Base-by-base conservation (phyloP, 2,113 vertebrate species). In the Scalopus aquaticus region DNA sequence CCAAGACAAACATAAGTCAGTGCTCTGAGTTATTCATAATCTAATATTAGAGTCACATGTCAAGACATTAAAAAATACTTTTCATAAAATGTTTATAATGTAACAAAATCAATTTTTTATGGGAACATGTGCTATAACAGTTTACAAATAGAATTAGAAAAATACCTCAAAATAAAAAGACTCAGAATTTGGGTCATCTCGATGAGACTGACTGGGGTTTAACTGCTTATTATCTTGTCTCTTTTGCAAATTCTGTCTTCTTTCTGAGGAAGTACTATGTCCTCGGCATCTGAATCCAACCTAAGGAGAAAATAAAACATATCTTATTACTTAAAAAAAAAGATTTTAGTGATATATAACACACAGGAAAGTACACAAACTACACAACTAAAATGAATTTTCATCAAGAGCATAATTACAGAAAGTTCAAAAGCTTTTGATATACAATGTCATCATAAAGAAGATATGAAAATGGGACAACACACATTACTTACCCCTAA, bases 151-250 rank as follows among this genome's bases (percentile, higher is more conserved):
- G 22, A 88, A 17, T 56, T 84, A 89, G 10, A 93, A 88, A 83
- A 76, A 95, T 98, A 99, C 99, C 99, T 99, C 99, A 97, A 99
- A 99, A 98, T 99, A 99, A 44, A 99, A 98, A 54, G 99, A 98
- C 44, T 99, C 99, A 86, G 99, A 98, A 77, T 98, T 98, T 95
- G 98, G 98, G 78, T 99, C 98, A 0, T 97, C 93, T 93, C 98
- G 98, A 19, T 96, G 93, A 5, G 96, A 91, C 24, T 98, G 98
- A 88, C 67, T 96, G 20, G 94, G 0, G 65, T 90, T 92, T 91
- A 97, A 90, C 67, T 98, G 96, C 9, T 98, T 98, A 51, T 92
- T 97, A 85, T 98, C 98, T 1, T 98, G 98, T 85, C 98, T 97
- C 95, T 98, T 98, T 93, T 98, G 99, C 93, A 98, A 93, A 94